Percentiles rank a stretch among this genome's conserved stretches.
Conservation (phyloP, 2,113 vertebrate genomes). For the Gopherus evgoodei region DNA sequence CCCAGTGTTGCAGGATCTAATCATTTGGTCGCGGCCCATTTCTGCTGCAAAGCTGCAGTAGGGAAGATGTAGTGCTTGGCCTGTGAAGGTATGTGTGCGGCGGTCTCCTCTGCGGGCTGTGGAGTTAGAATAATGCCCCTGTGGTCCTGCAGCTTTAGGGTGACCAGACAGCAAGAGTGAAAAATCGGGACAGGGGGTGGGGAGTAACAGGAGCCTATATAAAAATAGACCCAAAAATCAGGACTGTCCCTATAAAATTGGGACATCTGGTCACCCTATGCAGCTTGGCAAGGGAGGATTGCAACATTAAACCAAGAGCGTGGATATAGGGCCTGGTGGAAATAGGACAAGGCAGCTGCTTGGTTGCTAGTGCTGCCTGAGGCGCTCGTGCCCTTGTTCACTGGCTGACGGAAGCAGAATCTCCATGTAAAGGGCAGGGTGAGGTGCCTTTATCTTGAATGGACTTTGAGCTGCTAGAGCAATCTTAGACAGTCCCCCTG, state of each 20-base stretch:
- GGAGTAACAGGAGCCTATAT: no score
- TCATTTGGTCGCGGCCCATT: not conserved
- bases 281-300: not conserved
- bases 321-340: not conserved
- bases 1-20: not conserved
- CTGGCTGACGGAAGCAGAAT: not conserved
- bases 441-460: not conserved
- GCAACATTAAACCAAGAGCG: not conserved
- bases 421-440: not conserved
- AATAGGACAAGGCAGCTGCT: not conserved
- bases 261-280: no score
- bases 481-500: not conserved
- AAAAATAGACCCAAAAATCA: no score
- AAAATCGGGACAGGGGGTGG: no score
- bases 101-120: not conserved
- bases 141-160: not conserved
- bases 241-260: no score
- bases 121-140: not conserved
- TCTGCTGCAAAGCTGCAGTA: not conserved
- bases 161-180: no score
- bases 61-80: not conserved
- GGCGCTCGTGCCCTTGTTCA: not conserved
- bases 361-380: not conserved
- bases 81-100: not conserved
- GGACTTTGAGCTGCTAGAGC: not conserved